Percentiles rank a stretch among this genome's conserved stretches.
These are phyloP conservation scores for Sphaerophoria rueppellii DNA, from an alignment of 2,888 invertebrate species.

Conservation along the genomic window DNA sequence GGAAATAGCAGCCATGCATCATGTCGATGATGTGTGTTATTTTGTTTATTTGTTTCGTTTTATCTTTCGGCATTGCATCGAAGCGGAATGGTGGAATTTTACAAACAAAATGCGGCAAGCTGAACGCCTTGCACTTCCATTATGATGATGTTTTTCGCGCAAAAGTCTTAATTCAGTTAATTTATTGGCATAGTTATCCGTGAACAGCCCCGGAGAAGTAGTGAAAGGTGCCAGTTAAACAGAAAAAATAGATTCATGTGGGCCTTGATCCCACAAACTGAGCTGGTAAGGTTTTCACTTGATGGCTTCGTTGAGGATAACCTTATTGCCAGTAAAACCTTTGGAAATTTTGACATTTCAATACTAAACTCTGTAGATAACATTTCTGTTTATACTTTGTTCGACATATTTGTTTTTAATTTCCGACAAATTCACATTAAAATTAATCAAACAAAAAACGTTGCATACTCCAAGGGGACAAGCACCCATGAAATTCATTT, in stretches of 20 bases:
- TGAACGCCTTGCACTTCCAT: conserved; percentile 10
- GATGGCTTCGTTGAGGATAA: too few species aligned
- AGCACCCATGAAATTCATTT: too few species aligned
- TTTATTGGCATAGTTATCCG: conserved; percentile 40
- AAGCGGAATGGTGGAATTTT: conserved; percentile 4
- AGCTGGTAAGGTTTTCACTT: too few species aligned
- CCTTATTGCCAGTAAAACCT: too few species aligned
- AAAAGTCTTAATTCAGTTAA: conserved; percentile 59
- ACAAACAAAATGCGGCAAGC: conserved; percentile 21
- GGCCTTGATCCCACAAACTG: too few species aligned
- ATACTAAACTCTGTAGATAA: too few species aligned
- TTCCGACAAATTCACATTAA: too few species aligned
- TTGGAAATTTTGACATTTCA: too few species aligned
- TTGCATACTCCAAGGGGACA: too few species aligned
- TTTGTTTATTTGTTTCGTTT: background rate
- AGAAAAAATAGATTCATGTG: background rate
- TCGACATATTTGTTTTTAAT: too few species aligned
- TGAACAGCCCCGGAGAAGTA: background rate
- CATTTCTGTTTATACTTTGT: too few species aligned
- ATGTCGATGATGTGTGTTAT: conserved; percentile 38
- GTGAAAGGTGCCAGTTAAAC: background rate
- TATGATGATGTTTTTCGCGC: conserved; percentile 34
- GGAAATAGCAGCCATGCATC: conserved; percentile 26
- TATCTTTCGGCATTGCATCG: conserved; percentile 30
- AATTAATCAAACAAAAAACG: too few species aligned